Evolutionary conservation across 2,113 vertebrate species (phyloP).

Genomic region (Oceanodroma tethys): DNA sequence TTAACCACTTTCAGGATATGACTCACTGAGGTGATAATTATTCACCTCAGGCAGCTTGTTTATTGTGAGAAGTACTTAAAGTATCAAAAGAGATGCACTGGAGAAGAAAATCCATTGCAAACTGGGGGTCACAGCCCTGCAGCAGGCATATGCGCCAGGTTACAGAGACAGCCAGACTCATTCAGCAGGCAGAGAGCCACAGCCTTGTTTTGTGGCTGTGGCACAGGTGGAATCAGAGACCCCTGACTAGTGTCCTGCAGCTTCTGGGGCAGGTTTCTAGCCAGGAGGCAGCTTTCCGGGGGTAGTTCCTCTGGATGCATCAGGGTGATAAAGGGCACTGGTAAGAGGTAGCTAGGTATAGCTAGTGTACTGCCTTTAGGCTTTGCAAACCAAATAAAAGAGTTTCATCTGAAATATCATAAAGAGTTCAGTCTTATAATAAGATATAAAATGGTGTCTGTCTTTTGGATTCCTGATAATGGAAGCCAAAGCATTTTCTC

Average conservation of each 20-base stretch:
- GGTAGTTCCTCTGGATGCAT: background rate
- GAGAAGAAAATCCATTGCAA: background rate
- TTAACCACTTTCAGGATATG: background rate
- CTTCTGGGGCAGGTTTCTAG: background rate
- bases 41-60: background rate
- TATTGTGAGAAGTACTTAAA: background rate
- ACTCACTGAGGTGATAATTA: background rate
- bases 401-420: background rate
- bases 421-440: background rate
- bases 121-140: background rate
- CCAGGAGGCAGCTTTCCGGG: background rate
- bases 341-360: background rate
- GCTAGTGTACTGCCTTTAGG: background rate
- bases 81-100: background rate
- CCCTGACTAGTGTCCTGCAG: background rate
- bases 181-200: background rate
- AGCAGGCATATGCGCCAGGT: background rate
- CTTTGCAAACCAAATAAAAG: background rate
- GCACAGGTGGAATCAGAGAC: background rate
- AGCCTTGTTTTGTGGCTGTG: background rate
- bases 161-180: background rate
- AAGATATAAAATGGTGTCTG: conserved; percentile 63
- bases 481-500: background rate
- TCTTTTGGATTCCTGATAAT: background rate
- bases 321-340: background rate